These are phyloP conservation scores for Noctuana brunneofusca DNA, from an alignment of 2,888 invertebrate species.

Conservation along the genomic window DNA sequence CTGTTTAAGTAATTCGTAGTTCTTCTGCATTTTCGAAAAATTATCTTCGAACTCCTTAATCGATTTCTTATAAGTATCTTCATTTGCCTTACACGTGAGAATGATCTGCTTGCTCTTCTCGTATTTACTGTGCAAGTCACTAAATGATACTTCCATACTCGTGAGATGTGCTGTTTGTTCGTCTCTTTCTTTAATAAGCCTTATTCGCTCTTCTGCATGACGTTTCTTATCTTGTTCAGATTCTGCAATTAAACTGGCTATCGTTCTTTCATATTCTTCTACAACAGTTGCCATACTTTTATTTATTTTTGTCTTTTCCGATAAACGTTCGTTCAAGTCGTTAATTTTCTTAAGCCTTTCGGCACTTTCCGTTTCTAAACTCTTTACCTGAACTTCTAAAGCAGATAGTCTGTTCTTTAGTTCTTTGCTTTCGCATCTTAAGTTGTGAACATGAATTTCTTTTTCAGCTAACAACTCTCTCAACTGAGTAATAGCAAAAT, in stretches of 20 bases:
- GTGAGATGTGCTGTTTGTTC: conserved; percentile 84
- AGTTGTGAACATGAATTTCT: conserved; percentile 77
- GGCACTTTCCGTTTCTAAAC: conserved; percentile 61
- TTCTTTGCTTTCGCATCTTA: conserved; percentile 75
- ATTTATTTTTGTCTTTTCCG: conserved; percentile 73
- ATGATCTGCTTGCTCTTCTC: conserved; percentile 86
- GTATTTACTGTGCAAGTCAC: conserved; percentile 84
- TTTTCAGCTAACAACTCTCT: conserved; percentile 81
- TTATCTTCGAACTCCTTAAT: conserved; percentile 87
- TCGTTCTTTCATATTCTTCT: conserved; percentile 90
- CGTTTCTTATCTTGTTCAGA: conserved; percentile 86
- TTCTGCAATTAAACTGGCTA: conserved; percentile 88
- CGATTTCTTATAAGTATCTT: conserved; percentile 87
- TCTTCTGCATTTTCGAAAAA: conserved; percentile 88
- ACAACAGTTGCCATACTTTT: conserved; percentile 86
- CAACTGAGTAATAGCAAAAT: conserved; percentile 66
- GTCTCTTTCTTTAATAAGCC: conserved; percentile 82
- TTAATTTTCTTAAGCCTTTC: conserved; percentile 65
- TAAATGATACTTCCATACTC: conserved; percentile 85
- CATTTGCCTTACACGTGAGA: conserved; percentile 81
- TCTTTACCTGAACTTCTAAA: conserved; percentile 66
- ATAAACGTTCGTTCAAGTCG: conserved; percentile 63
- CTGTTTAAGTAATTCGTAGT: conserved; percentile 92
- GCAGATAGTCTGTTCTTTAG: conserved; percentile 69
- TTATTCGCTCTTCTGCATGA: conserved; percentile 77